Evolutionary conservation across 2,888 invertebrate genomes (phyloP).

Genomic region (Hoplodrina blanda): DNA sequence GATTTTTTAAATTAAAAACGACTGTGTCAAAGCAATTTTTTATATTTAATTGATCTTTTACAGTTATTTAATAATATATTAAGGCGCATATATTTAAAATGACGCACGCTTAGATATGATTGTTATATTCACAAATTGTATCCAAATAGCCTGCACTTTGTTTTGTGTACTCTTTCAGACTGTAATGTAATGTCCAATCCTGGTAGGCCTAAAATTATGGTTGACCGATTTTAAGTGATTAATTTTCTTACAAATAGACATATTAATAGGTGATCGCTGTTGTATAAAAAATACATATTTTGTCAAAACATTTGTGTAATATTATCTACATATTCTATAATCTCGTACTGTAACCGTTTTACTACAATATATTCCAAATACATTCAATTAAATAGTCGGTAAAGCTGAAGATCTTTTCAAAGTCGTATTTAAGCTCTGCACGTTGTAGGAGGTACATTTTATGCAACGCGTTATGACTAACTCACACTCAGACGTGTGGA

Average conservation of each 20-base stretch:
- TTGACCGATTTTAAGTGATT: conserved; percentile 17
- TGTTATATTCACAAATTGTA: not conserved
- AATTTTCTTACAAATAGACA: not conserved
- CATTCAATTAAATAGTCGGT: not conserved
- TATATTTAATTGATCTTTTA: conserved; percentile 4
- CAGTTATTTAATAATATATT: not conserved
- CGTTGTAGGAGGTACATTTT: not conserved
- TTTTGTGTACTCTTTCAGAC: not conserved
- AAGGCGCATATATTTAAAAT: not conserved
- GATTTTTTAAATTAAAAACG: no score
- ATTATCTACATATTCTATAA: conserved; percentile 9
- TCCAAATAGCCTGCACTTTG: not conserved
- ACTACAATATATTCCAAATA: conserved; percentile 31
- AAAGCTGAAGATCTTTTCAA: conserved; percentile 19
- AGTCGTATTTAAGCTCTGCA: conserved; percentile 7
- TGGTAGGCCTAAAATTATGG: conserved; percentile 1
- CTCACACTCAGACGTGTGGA: not conserved
- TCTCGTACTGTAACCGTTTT: conserved; percentile 21
- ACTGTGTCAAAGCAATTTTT: conserved; percentile 21
- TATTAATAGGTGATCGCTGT: not conserved
- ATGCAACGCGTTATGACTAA: conserved; percentile 14
- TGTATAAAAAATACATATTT: conserved; percentile 8
- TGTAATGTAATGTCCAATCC: not conserved
- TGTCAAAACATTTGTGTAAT: conserved; percentile 9
- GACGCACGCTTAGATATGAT: conserved; percentile 28